These are phyloP conservation scores for Sitobion miscanthi DNA, from an alignment of 1,140 invertebrate genomes.

Conservation along the genomic window DNA sequence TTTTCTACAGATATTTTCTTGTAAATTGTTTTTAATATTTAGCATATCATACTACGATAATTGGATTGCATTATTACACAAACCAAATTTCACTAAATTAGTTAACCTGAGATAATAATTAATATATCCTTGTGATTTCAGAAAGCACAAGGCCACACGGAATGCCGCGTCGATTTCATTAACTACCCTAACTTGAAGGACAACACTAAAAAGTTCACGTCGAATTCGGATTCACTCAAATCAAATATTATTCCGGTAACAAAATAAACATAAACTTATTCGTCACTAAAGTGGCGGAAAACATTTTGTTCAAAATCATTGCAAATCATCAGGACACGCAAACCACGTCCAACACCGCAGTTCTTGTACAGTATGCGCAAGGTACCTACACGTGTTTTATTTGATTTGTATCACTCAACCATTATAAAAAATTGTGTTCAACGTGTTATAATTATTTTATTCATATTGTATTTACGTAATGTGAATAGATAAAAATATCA, in stretches of 20 bases:
- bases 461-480: not conserved
- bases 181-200: conserved; percentile 64
- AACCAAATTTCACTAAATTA: not conserved
- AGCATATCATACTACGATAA: no score
- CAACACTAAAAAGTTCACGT: conserved; percentile 68
- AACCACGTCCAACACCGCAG: conserved; percentile 28
- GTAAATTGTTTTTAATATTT: not conserved
- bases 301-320: conserved; percentile 65
- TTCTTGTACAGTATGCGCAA: conserved; percentile 26
- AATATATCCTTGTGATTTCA: conserved; percentile 59
- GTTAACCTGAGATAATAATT: not conserved
- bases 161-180: conserved; percentile 66
- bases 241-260: conserved; percentile 64
- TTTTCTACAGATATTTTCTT: not conserved
- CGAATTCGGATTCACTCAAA: conserved; percentile 67
- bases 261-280: conserved; percentile 64
- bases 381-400: not conserved
- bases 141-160: conserved; percentile 67
- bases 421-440: not conserved
- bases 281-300: conserved; percentile 64
- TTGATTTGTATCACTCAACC: not conserved
- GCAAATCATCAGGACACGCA: conserved; percentile 44
- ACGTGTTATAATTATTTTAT: not conserved
- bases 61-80: not conserved
- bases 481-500: conserved; percentile 69